Conservation (phyloP, 2,797 vertebrate species). For the Parauchenoglanis punctatus region DNA sequence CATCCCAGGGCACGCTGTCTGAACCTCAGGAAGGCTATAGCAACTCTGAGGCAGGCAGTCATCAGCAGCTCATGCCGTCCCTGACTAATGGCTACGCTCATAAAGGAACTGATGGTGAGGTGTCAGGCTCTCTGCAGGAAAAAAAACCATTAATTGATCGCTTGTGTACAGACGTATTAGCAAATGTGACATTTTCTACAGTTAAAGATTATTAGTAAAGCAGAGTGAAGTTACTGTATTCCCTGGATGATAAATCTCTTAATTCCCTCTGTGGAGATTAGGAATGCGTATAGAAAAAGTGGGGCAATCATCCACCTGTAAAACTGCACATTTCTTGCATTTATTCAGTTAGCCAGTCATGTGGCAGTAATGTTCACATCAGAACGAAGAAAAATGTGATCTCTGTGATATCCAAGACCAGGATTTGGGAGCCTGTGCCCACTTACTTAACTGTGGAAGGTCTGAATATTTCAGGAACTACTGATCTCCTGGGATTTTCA, state of each 20-base stretch:
- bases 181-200: neutral
- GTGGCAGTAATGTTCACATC: neutral
- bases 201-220: too few species aligned
- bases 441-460: neutral
- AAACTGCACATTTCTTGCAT: neutral
- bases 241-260: neutral
- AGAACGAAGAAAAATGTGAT: neutral
- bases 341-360: neutral
- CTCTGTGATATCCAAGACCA: neutral
- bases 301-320: neutral
- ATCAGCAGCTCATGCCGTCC: constrained; percentile 96
- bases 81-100: constrained; percentile 82
- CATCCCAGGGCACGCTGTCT: constrained; percentile 93
- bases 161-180: neutral
- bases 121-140: too few species aligned
- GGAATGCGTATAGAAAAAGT: neutral
- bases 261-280: neutral
- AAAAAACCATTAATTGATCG: neutral
- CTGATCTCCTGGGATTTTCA: neutral
- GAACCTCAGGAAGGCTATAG: constrained; percentile 93
- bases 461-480: neutral
- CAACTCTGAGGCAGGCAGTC: constrained; percentile 91
- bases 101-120: constrained; percentile 86
- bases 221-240: neutral
- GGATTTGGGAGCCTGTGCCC: too few species aligned